Evolutionary conservation across 2,888 invertebrate genomes (phyloP).

Genomic region (Microctonus aethiopoides): DNA sequence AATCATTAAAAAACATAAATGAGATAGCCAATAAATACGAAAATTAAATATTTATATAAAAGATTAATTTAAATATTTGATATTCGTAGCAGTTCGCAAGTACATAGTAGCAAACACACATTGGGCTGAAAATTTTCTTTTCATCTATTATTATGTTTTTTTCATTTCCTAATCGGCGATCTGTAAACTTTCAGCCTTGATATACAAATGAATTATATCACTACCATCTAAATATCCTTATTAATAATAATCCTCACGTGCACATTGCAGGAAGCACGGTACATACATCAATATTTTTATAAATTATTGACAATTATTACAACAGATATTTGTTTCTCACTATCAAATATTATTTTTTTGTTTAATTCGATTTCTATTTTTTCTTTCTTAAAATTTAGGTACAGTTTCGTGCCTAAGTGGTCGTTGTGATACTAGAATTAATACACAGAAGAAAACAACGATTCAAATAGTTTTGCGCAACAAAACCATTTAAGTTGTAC

Average conservation of each 20-base stretch:
- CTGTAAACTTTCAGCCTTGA: not conserved
- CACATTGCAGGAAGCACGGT: constrained; percentile 41
- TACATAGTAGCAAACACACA: constrained; percentile 8
- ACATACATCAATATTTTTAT: constrained; percentile 48
- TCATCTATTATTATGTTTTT: not conserved
- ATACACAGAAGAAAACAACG: constrained; percentile 32
- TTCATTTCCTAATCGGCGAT: not conserved
- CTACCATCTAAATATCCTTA: constrained; percentile 4
- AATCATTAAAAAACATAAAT: not conserved
- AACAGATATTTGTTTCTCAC: constrained; percentile 49
- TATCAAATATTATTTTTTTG: constrained; percentile 42
- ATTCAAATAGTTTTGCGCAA: not conserved
- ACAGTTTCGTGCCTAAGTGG: constrained; percentile 61
- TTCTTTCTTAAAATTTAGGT: constrained; percentile 52
- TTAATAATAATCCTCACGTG: constrained; percentile 33
- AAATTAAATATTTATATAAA: not conserved
- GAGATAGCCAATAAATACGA: not conserved
- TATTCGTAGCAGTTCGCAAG: constrained; percentile 23
- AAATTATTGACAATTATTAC: constrained; percentile 61
- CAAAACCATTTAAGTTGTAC: not conserved
- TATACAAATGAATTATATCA: not conserved
- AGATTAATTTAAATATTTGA: not conserved
- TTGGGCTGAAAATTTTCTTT: not conserved
- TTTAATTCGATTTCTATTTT: not conserved
- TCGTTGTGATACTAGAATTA: constrained; percentile 58